Percentiles rank a stretch among this genome's conserved stretches.
Conservation (phyloP, 2,797 vertebrate genomes). For the Spizella passerina region DNA sequence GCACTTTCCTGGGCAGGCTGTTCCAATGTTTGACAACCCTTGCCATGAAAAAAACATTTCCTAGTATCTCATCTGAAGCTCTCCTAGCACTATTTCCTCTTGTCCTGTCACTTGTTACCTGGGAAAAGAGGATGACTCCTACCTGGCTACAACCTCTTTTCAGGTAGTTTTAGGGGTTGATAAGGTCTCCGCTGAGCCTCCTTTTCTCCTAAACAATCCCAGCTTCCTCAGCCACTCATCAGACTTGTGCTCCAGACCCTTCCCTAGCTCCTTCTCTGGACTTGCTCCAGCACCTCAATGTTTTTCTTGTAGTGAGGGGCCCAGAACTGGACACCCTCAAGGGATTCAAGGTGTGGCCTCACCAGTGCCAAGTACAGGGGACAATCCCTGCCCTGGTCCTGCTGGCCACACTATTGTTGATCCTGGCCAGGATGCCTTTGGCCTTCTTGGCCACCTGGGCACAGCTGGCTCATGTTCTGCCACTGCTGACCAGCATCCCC, state of each 20-base stretch:
- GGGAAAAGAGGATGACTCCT: neutral
- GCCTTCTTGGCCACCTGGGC: neutral
- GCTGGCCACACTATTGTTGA: neutral
- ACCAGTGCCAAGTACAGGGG: rapidly evolving
- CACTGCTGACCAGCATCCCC: rapidly evolving
- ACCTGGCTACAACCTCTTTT: neutral
- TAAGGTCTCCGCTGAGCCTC: neutral
- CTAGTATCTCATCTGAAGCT: neutral
- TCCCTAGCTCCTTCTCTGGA: neutral
- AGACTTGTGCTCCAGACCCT: neutral
- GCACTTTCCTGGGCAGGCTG: neutral
- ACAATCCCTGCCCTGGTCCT: neutral
- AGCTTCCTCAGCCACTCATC: neutral
- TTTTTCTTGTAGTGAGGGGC: neutral
- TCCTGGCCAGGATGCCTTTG: rapidly evolving
- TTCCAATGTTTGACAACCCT: neutral
- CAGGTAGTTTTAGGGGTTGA: neutral
- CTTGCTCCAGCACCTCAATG: neutral
- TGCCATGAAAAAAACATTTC: neutral
- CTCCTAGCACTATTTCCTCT: neutral
- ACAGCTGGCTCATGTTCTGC: neutral
- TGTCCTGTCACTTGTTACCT: neutral
- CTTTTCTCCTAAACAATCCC: neutral
- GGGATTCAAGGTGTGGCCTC: neutral
- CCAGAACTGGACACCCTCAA: neutral